A percentile compares a stretch with the other conserved stretches of the same genome.
These are phyloP conservation scores for Dolomedes plantarius DNA, from an alignment of 2,888 invertebrate genomes.

Conservation along the genomic window DNA sequence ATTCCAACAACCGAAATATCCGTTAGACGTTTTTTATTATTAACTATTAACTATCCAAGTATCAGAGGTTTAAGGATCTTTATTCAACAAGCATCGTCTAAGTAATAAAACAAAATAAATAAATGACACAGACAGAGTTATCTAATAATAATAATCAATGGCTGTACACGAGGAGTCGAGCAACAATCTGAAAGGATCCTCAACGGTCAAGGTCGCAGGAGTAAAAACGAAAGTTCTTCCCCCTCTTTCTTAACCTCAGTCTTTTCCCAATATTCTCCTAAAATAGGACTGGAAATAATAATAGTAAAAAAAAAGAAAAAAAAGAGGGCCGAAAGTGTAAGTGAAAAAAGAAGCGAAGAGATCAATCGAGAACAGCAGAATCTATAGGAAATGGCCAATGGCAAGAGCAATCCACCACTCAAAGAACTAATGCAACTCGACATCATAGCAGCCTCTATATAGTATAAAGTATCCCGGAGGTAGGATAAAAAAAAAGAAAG, in stretches of 20 bases:
- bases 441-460: conserved; percentile 40
- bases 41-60: no score
- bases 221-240: not conserved
- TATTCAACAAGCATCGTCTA: no score
- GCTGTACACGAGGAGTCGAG: no score
- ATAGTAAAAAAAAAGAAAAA: conserved; percentile 35
- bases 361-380: conserved; percentile 62
- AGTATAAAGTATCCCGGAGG: conserved; percentile 43
- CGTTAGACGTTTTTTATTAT: no score
- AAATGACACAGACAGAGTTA: no score
- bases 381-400: conserved; percentile 66
- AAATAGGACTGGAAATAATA: conserved; percentile 38
- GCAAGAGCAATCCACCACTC: conserved; percentile 59
- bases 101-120: no score
- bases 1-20: no score
- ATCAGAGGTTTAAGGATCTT: no score
- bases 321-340: conserved; percentile 31
- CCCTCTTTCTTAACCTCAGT: conserved; percentile 12
- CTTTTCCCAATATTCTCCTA: conserved; percentile 44
- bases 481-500: conserved; percentile 21
- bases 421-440: conserved; percentile 58
- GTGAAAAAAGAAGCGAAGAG: conserved; percentile 24
- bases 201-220: not conserved
- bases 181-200: not conserved
- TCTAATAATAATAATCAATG: no score